These are phyloP conservation scores for Chrosomus eos DNA, from an alignment of 2,797 vertebrate species.

Conservation along the genomic window DNA sequence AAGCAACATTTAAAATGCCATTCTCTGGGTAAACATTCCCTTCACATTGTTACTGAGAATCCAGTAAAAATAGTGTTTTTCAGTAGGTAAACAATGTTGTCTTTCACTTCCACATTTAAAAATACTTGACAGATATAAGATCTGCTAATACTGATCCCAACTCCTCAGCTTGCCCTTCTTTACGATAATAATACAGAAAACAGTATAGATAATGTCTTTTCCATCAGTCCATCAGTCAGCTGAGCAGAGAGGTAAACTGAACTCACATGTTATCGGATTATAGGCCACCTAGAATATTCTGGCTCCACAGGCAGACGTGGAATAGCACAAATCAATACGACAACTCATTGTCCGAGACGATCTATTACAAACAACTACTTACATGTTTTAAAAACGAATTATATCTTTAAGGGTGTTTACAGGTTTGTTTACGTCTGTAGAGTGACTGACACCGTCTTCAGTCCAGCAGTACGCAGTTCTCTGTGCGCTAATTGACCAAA, in stretches of 20 bases:
- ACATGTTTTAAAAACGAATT: neutral
- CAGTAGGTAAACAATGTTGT: neutral
- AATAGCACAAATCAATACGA: neutral
- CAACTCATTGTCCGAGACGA: neutral
- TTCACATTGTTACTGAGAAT: neutral
- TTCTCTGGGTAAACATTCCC: neutral
- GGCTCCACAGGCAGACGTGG: neutral
- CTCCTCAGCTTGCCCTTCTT: neutral
- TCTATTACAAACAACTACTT: neutral
- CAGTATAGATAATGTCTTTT: neutral
- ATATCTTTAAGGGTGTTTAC: neutral
- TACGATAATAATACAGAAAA: neutral
- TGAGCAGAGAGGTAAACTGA: slow-evolving; percentile 5
- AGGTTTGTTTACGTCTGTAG: slow-evolving; percentile 15
- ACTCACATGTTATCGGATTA: slow-evolving; percentile 37
- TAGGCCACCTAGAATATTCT: slow-evolving; percentile 45
- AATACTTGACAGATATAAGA: neutral
- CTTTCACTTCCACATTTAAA: neutral
- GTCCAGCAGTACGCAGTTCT: neutral
- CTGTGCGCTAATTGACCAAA: neutral
- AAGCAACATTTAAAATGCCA: neutral
- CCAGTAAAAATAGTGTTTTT: neutral
- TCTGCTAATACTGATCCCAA: neutral
- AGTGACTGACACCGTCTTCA: neutral
- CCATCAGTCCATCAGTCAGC: neutral